Evolutionary conservation across 2,888 invertebrate species (phyloP).

Genomic region (Drosophila peninsularis): DNA sequence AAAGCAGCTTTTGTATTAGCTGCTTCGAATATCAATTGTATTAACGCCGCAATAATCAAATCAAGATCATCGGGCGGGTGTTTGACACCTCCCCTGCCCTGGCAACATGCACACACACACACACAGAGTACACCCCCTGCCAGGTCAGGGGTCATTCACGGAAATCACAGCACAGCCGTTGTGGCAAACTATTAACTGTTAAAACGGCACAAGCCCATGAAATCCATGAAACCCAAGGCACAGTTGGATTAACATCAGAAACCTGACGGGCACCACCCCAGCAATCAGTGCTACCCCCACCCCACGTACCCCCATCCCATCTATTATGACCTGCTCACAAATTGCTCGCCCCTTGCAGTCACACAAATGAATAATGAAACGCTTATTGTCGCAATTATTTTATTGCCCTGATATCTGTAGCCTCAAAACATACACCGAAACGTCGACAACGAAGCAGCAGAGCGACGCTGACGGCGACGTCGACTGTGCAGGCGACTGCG

Average conservation of each 20-base stretch:
- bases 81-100: constrained; percentile 46
- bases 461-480: constrained; percentile 27
- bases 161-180: constrained; percentile 73
- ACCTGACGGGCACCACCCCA: constrained; percentile 52
- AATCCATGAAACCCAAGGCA: constrained; percentile 58
- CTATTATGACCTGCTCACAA: constrained; percentile 67
- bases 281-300: constrained; percentile 51
- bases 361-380: constrained; percentile 84
- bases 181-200: constrained; percentile 79
- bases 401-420: constrained; percentile 82
- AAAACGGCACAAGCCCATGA: constrained; percentile 69
- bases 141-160: constrained; percentile 30
- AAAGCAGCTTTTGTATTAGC: constrained; percentile 53
- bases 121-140: constrained; percentile 17
- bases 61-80: constrained; percentile 72
- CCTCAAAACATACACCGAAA: constrained; percentile 75
- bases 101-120: not conserved
- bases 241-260: constrained; percentile 74
- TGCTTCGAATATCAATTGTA: constrained; percentile 75
- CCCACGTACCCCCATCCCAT: constrained; percentile 5
- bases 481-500: not conserved
- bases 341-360: constrained; percentile 77
- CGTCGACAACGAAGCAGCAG: constrained; percentile 17
- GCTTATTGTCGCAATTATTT: constrained; percentile 85
- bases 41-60: constrained; percentile 79